Percentiles rank a stretch among this genome's conserved stretches.
phyloP scores from a whole-genome alignment of 2,113 vertebrate genomes.

The Danio rerio region GRCz12tu NC_133184.1:25070501-25071000 shows the following conservation, averaged over 20 bases:
- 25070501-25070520: not conserved
- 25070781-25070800: too few species aligned
- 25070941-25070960: not conserved
- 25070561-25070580: not conserved
- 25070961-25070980: not conserved
- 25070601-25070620: too few species aligned
- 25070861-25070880: not conserved
- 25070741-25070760: not conserved
- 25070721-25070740: slow-evolving; percentile 1
- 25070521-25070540: not conserved
- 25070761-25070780: not conserved
- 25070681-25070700: not conserved
- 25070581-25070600: too few species aligned
- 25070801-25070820: not conserved
- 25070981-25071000: slow-evolving; percentile 17
- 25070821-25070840: too few species aligned
- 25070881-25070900: not conserved
- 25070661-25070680: not conserved
- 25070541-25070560: not conserved
- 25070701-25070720: not conserved
- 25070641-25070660: not conserved
- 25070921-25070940: not conserved
- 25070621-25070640: not conserved
- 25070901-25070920: not conserved
- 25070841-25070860: not conserved